Percentiles rank a stretch among this genome's conserved stretches.
Evolutionary conservation across 2,113 vertebrate genomes (phyloP).

Genomic region (Poeciliopsis occidentalis): DNA sequence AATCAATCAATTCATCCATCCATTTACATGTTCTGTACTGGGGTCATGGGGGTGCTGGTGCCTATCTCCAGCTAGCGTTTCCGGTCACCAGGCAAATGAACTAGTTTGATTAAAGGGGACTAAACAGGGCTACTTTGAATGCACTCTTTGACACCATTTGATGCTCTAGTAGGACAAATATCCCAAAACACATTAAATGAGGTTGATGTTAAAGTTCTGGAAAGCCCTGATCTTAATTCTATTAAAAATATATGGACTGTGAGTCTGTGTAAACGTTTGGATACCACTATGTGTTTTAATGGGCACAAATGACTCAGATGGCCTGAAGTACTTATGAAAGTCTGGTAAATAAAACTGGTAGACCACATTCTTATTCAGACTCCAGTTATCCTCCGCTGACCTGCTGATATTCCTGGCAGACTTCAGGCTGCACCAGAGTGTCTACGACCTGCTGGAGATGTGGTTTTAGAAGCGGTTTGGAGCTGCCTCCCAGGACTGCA

Average conservation of each 20-base stretch:
- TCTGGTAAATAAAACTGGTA: constrained; percentile 41
- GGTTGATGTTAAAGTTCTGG: too few relatives aligned
- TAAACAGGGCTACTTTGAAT: too few relatives aligned
- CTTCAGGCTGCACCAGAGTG: constrained; percentile 74
- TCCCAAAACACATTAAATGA: not conserved
- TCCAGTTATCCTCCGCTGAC: constrained; percentile 74
- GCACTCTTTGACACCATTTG: not conserved
- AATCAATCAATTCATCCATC: too few relatives aligned
- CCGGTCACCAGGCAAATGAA: too few relatives aligned
- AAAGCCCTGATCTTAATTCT: too few relatives aligned
- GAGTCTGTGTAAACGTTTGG: not conserved
- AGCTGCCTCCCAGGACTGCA: constrained; percentile 83
- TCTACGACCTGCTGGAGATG: constrained; percentile 80
- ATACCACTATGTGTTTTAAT: constrained; percentile 3
- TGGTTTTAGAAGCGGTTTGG: constrained; percentile 78
- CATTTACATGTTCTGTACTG: too few relatives aligned
- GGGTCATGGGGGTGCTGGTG: too few relatives aligned
- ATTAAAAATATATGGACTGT: too few relatives aligned
- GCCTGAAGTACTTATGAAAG: constrained; percentile 18
- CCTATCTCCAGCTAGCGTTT: too few relatives aligned
- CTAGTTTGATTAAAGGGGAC: too few relatives aligned
- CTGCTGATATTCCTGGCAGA: constrained; percentile 86
- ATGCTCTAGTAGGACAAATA: not conserved
- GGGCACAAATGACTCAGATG: not conserved
- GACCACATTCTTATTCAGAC: constrained; percentile 12